Conservation (phyloP, 2,888 invertebrate species). For the Altica lythri region DNA sequence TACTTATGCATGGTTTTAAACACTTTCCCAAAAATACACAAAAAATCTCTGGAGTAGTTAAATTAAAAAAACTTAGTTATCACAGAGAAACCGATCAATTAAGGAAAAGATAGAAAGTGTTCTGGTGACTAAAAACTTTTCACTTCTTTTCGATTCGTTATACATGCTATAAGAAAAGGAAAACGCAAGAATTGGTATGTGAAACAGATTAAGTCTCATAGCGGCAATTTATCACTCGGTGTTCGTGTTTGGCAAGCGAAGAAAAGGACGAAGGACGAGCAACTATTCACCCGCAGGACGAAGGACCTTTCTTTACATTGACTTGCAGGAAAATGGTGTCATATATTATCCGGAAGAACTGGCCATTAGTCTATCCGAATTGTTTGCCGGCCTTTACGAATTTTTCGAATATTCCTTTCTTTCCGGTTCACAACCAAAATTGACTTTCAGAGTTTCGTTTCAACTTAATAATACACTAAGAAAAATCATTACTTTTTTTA, state of each 20-base stretch:
- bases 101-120: too few species aligned
- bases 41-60: too few species aligned
- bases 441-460: not conserved
- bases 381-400: conserved; percentile 46
- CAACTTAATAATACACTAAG: not conserved
- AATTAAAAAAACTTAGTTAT: too few species aligned
- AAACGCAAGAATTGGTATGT: conserved; percentile 29
- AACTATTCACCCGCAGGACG: conserved; percentile 43
- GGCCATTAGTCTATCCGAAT: conserved; percentile 55
- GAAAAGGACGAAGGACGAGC: conserved; percentile 47
- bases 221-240: conserved; percentile 51
- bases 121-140: too few species aligned
- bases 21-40: too few species aligned
- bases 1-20: too few species aligned
- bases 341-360: conserved; percentile 56
- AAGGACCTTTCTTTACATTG: conserved; percentile 53
- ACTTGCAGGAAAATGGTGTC: conserved; percentile 53
- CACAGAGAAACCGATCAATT: too few species aligned
- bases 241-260: conserved; percentile 41
- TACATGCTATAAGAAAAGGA: not conserved
- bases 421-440: conserved; percentile 4
- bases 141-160: too few species aligned
- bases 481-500: too few species aligned
- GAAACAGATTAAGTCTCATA: conserved; percentile 45
- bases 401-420: conserved; percentile 26